Percentiles rank a stretch among this genome's conserved stretches.
Evolutionary conservation across 2,888 invertebrate genomes (phyloP).

Genomic region (Odontothrips loti): DNA sequence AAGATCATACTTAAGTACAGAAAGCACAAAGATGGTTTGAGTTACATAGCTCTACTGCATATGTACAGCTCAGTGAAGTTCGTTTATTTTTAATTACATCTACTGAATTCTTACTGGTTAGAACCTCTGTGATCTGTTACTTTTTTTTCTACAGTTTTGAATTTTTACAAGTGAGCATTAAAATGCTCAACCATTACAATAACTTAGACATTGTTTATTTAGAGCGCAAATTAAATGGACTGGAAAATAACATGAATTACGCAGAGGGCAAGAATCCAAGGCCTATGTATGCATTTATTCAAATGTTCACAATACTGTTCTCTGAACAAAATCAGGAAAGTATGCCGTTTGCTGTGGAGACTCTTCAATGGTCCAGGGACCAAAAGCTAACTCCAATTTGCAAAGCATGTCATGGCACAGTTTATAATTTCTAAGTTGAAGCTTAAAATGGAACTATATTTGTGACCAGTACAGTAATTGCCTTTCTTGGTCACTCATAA

Average conservation of each 20-base stretch:
- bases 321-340: neutral
- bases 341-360: neutral
- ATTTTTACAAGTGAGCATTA: neutral
- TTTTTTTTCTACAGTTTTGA: neutral
- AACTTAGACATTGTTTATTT: neutral
- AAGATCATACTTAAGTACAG: neutral
- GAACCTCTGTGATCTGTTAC: constrained; percentile 10
- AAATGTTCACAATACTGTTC: constrained; percentile 5
- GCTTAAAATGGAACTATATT: neutral
- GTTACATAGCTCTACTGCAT: neutral
- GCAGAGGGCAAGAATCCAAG: neutral
- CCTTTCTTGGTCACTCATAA: too few species aligned
- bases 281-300: neutral
- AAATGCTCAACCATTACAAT: neutral
- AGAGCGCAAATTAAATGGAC: too few species aligned
- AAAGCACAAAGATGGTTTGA: neutral
- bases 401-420: neutral
- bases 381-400: neutral
- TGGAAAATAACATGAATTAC: neutral
- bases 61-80: neutral
- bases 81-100: neutral
- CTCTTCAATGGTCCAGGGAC: neutral
- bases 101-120: constrained; percentile 19
- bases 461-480: too few species aligned
- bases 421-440: neutral